Evolutionary conservation across 2,797 vertebrate species (phyloP), one percentile per base, ranked within the genome.

Genomic region (Merluccius polli): DNA sequence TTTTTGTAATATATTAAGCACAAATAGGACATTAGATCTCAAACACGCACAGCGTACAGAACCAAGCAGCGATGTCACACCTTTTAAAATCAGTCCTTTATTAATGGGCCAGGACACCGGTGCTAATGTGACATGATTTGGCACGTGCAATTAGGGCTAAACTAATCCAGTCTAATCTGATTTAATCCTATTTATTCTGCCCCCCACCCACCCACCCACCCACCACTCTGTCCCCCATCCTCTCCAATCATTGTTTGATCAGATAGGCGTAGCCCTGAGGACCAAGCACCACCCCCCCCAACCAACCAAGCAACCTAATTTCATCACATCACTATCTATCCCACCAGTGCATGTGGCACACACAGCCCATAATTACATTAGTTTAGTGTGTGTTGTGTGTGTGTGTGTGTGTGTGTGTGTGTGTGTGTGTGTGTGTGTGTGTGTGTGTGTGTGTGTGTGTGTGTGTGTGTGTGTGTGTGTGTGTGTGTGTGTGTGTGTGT

Each of bases 121-220:
- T 78, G 90, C 89, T 92, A 91, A 92, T 92, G 89, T 92, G 91
- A 93, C 90, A 91, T 91, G 91, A 92, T 92, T 92, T 92, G 92
- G 90, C 92, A 91, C 87, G 88, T 91, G 92, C 92, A 92, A 93
- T 93, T 92, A 92, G 86, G 89, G 88, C 88, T 92, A 93, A 93
- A 92, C 92, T 90, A 92, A 93, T 93, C 90, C 88, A 89, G 83
- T 91, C 82, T 91, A 91, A 92, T 93, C 85, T 89, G 87, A 92
- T 91, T 84, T 89, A 87, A 90, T 91, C 83, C 85, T 87, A 90
- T 91, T 90, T 92, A 91, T 91, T 90, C 85, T 85, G 78, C 81
- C 78, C 81, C 83, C 36, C 36, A 38, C 36, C 52, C 52, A 59
- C 52, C n/a, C n/a, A n/a, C n/a, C n/a, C n/a, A n/a, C n/a, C n/a